phyloP scores from a whole-genome alignment of 1,140 invertebrate species.

The Camponotus vicinus region DNA sequence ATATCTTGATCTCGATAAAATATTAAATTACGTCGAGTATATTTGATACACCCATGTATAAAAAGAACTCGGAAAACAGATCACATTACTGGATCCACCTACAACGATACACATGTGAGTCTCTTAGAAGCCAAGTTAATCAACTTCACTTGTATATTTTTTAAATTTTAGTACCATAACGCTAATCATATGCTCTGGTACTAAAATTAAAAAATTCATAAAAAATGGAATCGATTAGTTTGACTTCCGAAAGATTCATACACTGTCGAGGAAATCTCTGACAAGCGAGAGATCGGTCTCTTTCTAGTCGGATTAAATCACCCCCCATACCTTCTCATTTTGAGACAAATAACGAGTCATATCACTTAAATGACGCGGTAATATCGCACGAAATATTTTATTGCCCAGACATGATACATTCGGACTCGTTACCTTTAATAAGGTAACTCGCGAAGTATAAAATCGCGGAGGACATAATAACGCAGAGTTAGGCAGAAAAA shows the following conservation, averaged over 20 bases:
- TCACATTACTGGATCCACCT: conserved; percentile 66
- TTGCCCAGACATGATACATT: conserved; percentile 76
- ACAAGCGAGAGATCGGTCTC: neutral
- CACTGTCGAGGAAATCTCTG: neutral
- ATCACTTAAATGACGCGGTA: conserved; percentile 7
- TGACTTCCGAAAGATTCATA: too few species aligned
- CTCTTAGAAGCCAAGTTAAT: too few species aligned
- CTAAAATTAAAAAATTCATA: too few species aligned
- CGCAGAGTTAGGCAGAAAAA: conserved; percentile 62
- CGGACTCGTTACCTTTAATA: conserved; percentile 83
- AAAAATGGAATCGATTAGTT: too few species aligned
- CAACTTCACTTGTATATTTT: too few species aligned
- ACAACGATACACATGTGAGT: neutral
- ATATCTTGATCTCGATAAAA: conserved; percentile 45
- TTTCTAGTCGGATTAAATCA: conserved; percentile 30
- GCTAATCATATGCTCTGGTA: too few species aligned
- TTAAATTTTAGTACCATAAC: too few species aligned
- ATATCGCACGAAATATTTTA: conserved; percentile 78
- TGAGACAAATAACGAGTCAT: conserved; percentile 5
- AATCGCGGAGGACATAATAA: conserved; percentile 78
- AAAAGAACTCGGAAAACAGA: conserved; percentile 59
- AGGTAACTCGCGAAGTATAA: conserved; percentile 80
- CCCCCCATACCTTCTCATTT: neutral
- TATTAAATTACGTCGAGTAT: conserved; percentile 65
- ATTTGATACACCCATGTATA: conserved; percentile 30